Conservation (phyloP, 1,140 invertebrate genomes). For the Drosophila littoralis region DNA sequence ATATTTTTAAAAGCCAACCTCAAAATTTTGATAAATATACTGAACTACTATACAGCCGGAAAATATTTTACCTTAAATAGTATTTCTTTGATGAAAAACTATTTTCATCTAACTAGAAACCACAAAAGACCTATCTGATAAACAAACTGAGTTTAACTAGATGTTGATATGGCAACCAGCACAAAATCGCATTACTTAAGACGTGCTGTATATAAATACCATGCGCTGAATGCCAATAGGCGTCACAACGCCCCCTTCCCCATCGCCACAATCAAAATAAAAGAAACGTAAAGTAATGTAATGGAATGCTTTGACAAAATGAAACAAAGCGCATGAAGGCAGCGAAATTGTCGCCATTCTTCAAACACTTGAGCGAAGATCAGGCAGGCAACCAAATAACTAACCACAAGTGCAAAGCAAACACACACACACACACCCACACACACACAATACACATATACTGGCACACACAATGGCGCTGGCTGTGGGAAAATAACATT, state of each 20-base stretch:
- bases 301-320: constrained; percentile 21
- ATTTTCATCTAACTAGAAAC: too few species aligned
- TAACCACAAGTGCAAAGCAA: constrained; percentile 70
- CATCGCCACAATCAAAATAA: neutral
- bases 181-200: constrained; percentile 13
- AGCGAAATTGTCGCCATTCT: constrained; percentile 37
- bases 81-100: too few species aligned
- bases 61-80: too few species aligned
- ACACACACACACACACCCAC: constrained; percentile 38
- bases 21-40: too few species aligned
- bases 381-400: constrained; percentile 55
- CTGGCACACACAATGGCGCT: constrained; percentile 30
- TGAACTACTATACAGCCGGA: too few species aligned
- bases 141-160: too few species aligned
- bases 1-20: too few species aligned
- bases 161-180: neutral
- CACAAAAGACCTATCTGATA: too few species aligned
- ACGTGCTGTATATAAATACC: neutral
- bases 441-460: constrained; percentile 18
- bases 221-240: neutral
- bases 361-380: constrained; percentile 49
- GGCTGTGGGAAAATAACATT: constrained; percentile 64
- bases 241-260: neutral
- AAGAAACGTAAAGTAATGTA: constrained; percentile 15
- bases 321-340: neutral